phyloP scores from a whole-genome alignment of 1,140 invertebrate genomes.

The Drosophila arawakana region DNA sequence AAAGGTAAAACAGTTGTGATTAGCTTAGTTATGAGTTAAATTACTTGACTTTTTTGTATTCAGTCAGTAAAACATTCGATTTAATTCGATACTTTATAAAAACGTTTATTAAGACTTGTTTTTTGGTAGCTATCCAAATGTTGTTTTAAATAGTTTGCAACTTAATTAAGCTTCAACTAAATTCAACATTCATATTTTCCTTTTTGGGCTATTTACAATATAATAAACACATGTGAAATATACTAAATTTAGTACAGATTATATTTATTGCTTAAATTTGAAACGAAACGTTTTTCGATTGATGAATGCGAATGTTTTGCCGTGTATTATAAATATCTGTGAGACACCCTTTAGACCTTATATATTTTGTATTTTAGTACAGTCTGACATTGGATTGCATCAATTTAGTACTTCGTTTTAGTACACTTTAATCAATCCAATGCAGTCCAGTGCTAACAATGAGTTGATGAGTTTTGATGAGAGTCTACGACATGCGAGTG shows the following conservation, averaged over 20 bases:
- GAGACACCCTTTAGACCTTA: slow-evolving; percentile 76
- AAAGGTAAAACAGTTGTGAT: no score
- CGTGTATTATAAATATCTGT: slow-evolving; percentile 73
- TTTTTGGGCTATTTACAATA: slow-evolving; percentile 47
- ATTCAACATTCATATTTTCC: slow-evolving; percentile 2
- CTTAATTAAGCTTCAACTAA: slow-evolving; percentile 20
- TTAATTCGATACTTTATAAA: slow-evolving; percentile 24
- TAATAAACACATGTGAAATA: slow-evolving; percentile 10
- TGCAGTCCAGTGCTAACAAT: slow-evolving; percentile 24
- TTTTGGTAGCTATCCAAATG: slow-evolving; percentile 66
- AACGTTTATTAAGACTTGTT: slow-evolving; percentile 60
- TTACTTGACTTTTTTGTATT: background rate
- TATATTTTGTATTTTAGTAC: slow-evolving; percentile 13
- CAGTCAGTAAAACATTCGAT: background rate
- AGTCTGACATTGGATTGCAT: slow-evolving; percentile 23
- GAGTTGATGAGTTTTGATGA: slow-evolving; percentile 49
- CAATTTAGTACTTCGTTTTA: slow-evolving; percentile 19
- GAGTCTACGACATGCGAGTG: slow-evolving; percentile 77
- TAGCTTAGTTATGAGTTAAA: background rate
- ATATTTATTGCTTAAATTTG: slow-evolving; percentile 24
- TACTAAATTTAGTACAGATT: slow-evolving; percentile 40
- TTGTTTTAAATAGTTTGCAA: slow-evolving; percentile 48
- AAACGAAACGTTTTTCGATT: slow-evolving; percentile 15
- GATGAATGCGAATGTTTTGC: slow-evolving; percentile 52
- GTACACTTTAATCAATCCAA: slow-evolving; percentile 15